These are phyloP conservation scores for Nasonia giraulti DNA, from an alignment of 1,140 invertebrate genomes.

Conservation along the genomic window DNA sequence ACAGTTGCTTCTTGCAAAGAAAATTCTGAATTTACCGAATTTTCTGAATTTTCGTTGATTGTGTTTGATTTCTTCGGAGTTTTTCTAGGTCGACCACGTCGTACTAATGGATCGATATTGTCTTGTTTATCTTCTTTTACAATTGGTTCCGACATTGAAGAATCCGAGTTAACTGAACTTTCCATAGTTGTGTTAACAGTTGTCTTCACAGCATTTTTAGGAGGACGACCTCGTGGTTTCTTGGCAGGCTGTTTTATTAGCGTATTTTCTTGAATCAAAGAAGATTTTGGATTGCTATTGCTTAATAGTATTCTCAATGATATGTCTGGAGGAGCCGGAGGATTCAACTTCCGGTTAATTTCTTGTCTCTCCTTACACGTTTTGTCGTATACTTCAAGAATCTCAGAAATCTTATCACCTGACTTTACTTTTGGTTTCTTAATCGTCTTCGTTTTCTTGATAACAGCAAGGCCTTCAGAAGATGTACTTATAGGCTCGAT, in stretches of 20 bases:
- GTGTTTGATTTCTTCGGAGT: too few species aligned
- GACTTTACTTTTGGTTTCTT: background rate
- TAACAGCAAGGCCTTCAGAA: background rate
- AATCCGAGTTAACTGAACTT: too few species aligned
- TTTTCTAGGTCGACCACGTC: too few species aligned
- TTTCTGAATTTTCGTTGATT: background rate
- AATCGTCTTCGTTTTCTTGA: background rate
- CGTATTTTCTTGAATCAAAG: background rate
- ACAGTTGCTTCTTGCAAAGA: background rate
- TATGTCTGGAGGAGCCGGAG: background rate
- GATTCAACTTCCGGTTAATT: background rate
- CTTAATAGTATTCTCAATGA: background rate
- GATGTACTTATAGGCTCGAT: background rate
- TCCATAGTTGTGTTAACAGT: background rate
- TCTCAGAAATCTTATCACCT: constrained; percentile 26
- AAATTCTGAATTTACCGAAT: too few species aligned
- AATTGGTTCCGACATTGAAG: too few species aligned
- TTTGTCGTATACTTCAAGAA: constrained; percentile 20
- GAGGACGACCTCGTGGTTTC: background rate
- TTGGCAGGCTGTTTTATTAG: background rate
- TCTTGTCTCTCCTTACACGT: constrained; percentile 17
- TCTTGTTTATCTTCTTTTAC: too few species aligned
- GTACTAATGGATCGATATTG: too few species aligned
- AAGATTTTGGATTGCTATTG: background rate
- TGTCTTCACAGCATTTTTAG: background rate